A percentile compares a stretch with the other conserved stretches of the same genome.
Evolutionary conservation across 2,113 vertebrate genomes (phyloP).

Genomic region (Phaethon lepturus): DNA sequence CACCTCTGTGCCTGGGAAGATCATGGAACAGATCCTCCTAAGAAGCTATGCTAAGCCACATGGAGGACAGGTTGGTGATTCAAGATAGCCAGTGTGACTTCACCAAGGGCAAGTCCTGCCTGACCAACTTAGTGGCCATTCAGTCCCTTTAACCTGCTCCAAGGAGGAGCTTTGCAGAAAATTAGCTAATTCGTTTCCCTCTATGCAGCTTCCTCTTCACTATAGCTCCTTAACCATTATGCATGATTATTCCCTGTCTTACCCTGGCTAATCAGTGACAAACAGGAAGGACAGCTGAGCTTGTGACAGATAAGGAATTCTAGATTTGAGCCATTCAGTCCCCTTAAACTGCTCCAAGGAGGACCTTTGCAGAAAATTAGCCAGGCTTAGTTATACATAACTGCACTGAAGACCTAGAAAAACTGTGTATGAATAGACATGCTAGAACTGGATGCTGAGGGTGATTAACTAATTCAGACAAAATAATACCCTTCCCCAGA

Average conservation of each 20-base stretch:
- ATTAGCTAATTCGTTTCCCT: background rate
- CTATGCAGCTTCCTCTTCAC: background rate
- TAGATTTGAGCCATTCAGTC: background rate
- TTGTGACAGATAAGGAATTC: background rate
- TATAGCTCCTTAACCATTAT: background rate
- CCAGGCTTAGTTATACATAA: background rate
- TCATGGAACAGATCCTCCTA: no score
- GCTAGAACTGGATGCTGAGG: background rate
- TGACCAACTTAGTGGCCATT: no score
- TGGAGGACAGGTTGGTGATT: no score
- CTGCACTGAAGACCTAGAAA: background rate
- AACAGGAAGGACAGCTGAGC: background rate
- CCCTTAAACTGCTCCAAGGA: background rate
- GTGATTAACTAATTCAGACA: background rate
- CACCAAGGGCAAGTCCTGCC: no score
- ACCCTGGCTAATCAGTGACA: background rate
- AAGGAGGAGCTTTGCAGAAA: background rate
- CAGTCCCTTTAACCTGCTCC: no score
- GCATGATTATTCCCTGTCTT: rapidly evolving
- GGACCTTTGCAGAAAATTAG: background rate
- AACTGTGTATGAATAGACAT: background rate
- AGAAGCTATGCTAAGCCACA: no score
- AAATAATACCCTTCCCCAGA: background rate
- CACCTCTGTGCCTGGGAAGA: no score
- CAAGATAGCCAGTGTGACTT: no score